Evolutionary conservation across 2,888 invertebrate genomes (phyloP).

Genomic region (Opisthograptis luteolata): DNA sequence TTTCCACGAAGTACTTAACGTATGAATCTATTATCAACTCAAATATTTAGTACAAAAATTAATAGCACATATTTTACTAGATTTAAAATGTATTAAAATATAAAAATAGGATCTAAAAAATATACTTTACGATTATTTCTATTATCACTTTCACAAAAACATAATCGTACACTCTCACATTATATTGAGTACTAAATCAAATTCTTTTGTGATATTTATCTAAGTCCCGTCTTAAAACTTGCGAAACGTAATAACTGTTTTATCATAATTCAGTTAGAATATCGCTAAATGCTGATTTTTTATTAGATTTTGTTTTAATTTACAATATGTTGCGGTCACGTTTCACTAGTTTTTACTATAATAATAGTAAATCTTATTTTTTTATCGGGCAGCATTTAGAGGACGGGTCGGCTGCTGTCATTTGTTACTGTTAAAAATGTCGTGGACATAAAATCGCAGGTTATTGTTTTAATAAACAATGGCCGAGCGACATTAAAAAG

Average conservation of each 20-base stretch:
- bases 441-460: constrained; percentile 69
- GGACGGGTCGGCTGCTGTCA: constrained; percentile 51
- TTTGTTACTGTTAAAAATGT: constrained; percentile 76
- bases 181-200: constrained; percentile 46
- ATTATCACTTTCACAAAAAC: constrained; percentile 34
- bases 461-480: constrained; percentile 83
- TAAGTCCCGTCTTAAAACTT: constrained; percentile 48
- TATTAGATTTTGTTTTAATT: constrained; percentile 40
- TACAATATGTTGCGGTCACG: constrained; percentile 55
- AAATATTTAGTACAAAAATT: too few relatives aligned
- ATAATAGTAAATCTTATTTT: constrained; percentile 56
- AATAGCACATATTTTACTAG: background rate
- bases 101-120: constrained; percentile 23
- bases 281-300: constrained; percentile 47
- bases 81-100: constrained; percentile 18
- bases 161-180: constrained; percentile 28
- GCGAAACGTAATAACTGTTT: constrained; percentile 50
- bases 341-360: constrained; percentile 50
- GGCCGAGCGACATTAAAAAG: constrained; percentile 67
- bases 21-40: too few relatives aligned
- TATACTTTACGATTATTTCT: constrained; percentile 31
- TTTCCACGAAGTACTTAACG: too few relatives aligned
- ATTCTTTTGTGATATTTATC: constrained; percentile 44
- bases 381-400: constrained; percentile 46
- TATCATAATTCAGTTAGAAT: constrained; percentile 47